These are phyloP conservation scores for Oasisia sp. DNA, from an alignment of 2,888 invertebrate genomes.

Conservation along the genomic window DNA sequence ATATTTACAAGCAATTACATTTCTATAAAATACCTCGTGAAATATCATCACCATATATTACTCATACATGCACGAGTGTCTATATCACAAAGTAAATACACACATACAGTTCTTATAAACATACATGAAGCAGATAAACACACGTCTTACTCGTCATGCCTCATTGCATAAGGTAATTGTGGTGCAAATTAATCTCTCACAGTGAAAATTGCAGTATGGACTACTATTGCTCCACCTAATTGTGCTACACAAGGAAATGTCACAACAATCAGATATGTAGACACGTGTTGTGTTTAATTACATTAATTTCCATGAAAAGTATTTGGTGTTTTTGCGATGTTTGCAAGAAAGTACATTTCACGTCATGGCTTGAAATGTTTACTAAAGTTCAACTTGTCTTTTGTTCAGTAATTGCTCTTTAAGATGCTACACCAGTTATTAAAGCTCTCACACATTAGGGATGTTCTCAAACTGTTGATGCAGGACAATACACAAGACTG, in stretches of 20 bases:
- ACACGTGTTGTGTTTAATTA: neutral
- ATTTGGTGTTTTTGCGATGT: neutral
- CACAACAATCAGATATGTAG: neutral
- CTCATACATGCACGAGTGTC: no score
- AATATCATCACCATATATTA: neutral
- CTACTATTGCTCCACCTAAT: neutral
- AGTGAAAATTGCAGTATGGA: neutral
- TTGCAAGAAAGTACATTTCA: neutral
- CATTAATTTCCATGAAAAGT: neutral
- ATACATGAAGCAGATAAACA: neutral
- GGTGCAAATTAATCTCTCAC: neutral
- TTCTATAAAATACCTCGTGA: neutral
- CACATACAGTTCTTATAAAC: neutral
- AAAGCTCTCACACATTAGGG: neutral
- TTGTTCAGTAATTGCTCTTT: neutral
- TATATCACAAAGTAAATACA: neutral
- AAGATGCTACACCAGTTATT: neutral
- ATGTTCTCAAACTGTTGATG: neutral
- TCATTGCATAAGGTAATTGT: neutral
- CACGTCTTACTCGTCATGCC: neutral
- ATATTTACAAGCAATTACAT: neutral
- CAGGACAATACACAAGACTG: neutral
- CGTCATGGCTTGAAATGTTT: neutral
- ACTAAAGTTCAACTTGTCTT: neutral
- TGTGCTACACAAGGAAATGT: neutral